A percentile compares a stretch with the other conserved stretches of the same genome.
phyloP scores from a whole-genome alignment of 2,888 invertebrate species.

The Seira ritae region DNA sequence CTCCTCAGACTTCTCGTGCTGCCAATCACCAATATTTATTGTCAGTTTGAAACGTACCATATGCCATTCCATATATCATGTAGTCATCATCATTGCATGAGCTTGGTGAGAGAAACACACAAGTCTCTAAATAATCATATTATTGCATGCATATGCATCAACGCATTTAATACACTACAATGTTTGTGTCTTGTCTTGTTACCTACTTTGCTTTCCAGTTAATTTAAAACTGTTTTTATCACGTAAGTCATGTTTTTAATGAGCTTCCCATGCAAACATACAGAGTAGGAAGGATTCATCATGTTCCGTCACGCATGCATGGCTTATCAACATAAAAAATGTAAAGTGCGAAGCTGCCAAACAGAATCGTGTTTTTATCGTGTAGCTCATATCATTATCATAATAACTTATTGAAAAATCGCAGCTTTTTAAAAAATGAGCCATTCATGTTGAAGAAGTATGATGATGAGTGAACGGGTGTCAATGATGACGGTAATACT shows the following conservation, averaged over 20 bases:
- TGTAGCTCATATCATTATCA: background rate
- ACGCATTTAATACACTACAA: background rate
- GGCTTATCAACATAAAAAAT: conserved; percentile 6
- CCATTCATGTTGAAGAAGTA: no score
- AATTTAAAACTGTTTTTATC: background rate
- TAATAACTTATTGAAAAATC: no score
- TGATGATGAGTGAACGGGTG: no score
- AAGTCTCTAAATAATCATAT: background rate
- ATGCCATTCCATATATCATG: conserved; percentile 42
- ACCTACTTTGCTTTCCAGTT: background rate
- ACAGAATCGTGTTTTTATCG: background rate
- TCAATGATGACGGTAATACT: no score
- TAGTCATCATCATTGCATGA: background rate
- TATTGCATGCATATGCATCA: background rate
- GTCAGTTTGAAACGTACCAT: conserved; percentile 44
- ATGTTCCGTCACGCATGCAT: background rate
- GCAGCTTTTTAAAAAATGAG: no score
- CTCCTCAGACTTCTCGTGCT: background rate
- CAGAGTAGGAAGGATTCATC: background rate
- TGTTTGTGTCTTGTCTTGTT: conserved; percentile 1
- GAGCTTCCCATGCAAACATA: background rate
- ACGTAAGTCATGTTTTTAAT: conserved; percentile 12
- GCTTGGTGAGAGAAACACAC: background rate
- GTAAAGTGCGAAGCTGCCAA: conserved; percentile 6
- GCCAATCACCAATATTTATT: conserved; percentile 50